Evolutionary conservation across 2,797 vertebrate species (phyloP).

Genomic region (Chiroxiphia lanceolata): DNA sequence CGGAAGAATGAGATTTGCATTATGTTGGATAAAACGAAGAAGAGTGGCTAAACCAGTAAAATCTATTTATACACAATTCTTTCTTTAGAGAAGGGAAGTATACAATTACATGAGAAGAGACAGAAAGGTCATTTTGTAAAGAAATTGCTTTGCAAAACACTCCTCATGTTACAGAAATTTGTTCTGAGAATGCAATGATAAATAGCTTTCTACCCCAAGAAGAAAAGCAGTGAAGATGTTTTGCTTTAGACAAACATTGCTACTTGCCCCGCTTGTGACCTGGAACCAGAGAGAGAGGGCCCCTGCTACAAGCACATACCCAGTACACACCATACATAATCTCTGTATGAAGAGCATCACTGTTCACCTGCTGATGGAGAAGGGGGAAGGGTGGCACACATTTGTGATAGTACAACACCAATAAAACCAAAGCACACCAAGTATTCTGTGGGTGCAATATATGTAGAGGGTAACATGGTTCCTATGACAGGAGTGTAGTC

Average conservation of each 20-base stretch:
- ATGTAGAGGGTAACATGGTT: neutral
- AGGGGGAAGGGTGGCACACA: neutral
- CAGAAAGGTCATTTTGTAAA: neutral
- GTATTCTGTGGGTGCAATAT: neutral
- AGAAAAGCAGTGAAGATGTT: neutral
- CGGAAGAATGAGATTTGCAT: neutral
- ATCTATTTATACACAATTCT: neutral
- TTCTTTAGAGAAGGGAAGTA: neutral
- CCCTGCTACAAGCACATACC: neutral
- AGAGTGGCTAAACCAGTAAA: neutral
- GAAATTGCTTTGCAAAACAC: neutral
- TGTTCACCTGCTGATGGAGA: neutral
- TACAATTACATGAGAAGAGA: neutral
- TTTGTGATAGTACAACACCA: neutral
- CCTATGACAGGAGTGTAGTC: neutral
- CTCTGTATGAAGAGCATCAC: neutral
- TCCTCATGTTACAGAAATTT: neutral
- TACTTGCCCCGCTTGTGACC: neutral
- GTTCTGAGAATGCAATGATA: neutral
- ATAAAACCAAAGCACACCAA: neutral
- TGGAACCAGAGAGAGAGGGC: neutral
- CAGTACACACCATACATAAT: fast-evolving
- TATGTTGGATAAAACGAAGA: neutral
- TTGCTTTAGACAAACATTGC: neutral
- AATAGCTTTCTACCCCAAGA: neutral